Evolutionary conservation across 2,113 vertebrate species (phyloP).

Genomic region (Prolemur simus): DNA sequence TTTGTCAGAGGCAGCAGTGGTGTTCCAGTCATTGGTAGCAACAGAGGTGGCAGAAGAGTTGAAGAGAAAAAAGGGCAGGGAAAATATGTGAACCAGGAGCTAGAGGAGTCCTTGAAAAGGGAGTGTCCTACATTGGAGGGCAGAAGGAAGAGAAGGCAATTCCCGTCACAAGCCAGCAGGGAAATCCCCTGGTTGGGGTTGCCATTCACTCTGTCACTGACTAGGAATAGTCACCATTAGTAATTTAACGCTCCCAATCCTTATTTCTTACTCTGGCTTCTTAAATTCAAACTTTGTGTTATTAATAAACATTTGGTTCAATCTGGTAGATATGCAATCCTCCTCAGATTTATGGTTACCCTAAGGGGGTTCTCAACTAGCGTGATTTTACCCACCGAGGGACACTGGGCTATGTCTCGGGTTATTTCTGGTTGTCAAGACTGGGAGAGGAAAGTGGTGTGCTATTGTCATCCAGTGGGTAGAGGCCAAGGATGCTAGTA

Average conservation of each 20-base stretch:
- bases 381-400: background rate
- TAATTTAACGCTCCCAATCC: background rate
- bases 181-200: background rate
- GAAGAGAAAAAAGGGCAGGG: background rate
- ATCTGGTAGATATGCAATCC: background rate
- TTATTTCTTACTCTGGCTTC: background rate
- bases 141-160: conserved; percentile 46
- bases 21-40: background rate
- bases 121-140: background rate
- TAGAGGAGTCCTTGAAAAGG: background rate
- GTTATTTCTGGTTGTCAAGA: conserved; percentile 3
- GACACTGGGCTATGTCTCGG: background rate
- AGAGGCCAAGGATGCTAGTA: background rate
- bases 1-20: background rate
- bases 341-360: background rate
- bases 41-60: background rate
- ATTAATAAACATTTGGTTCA: background rate
- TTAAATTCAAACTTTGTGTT: background rate
- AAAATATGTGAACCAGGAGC: background rate
- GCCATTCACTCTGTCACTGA: background rate
- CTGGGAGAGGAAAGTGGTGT: background rate
- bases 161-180: conserved; percentile 21
- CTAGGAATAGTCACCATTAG: background rate
- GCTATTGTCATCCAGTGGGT: background rate
- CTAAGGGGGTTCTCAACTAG: background rate